Evolutionary conservation across 2,888 invertebrate genomes (phyloP).

Genomic region (Phaedon cochleariae): DNA sequence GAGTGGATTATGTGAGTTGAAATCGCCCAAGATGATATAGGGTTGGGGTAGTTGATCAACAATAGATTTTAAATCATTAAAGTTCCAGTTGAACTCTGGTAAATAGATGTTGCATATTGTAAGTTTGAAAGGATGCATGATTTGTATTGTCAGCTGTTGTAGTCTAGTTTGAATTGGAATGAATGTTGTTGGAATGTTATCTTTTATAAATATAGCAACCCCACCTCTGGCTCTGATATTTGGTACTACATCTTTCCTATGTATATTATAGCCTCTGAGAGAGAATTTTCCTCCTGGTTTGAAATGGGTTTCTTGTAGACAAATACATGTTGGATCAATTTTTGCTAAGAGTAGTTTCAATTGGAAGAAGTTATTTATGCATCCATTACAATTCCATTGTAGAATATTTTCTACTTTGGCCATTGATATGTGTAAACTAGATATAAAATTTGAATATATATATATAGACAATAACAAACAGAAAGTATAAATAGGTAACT

Average conservation of each 20-base stretch:
- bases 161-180: neutral
- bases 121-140: neutral
- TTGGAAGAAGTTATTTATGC: neutral
- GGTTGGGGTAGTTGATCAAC: slow-evolving; percentile 6
- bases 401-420: no score
- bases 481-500: no score
- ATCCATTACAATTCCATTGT: neutral
- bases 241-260: neutral
- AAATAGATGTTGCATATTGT: no score
- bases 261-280: neutral
- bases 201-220: no score
- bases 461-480: neutral
- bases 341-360: neutral
- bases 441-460: neutral
- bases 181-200: no score
- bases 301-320: neutral
- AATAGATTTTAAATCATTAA: neutral
- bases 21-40: neutral
- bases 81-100: neutral
- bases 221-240: neutral
- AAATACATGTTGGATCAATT: neutral
- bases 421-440: neutral
- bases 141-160: neutral
- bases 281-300: neutral
- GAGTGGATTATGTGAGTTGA: slow-evolving; percentile 2